Evolutionary conservation across 2,888 invertebrate species (phyloP), one percentile per base, ranked within the genome.

Genomic region (Eucriotettix oculatus): DNA sequence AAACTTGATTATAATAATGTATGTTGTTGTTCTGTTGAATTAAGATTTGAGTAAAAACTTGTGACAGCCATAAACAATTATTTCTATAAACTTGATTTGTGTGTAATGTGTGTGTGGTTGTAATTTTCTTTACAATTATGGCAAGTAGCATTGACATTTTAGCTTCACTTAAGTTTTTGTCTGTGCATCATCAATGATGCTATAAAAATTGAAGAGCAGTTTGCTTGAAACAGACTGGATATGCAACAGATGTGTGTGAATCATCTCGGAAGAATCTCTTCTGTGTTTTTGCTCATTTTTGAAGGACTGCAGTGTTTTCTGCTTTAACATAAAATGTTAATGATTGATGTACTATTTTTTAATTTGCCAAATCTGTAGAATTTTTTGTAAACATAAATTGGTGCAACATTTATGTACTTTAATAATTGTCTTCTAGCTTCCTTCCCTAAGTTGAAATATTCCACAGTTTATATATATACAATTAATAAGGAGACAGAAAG

Each of bases 271-370:
- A 48, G 48, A 48, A 14, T 48, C n/a, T 48, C 48, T 48, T 48
- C 14, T 59, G 44, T 41, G 40, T 57, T 60, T 29, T 60, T 60
- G 57, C 57, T 60, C 60, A 60, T 56, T 57, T 57, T 56, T 56
- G 41, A 16, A 44, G 52, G 56, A 59, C 59, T 59, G 59, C 56
- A 56, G 59, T 56, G n/a, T 56, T 56, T 59, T 43, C 59, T 59
- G 59, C 59, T 59, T 60, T 57, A 54, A 55, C 42, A 44, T 54
- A 44, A 44, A n/a, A 48, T 57, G 14, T 42, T 57, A 42, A 58
- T 54, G 54, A 54, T 54, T 58, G 54, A 54, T 60, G 57, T 60
- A 60, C 55, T 60, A 60, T 60, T 60, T 56, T 60, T 60, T 60
- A 60, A 56, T 60, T 60, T 57, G 60, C 60, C 60, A 57, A 53